Percentiles rank a stretch among this genome's conserved stretches.
phyloP scores from a whole-genome alignment of 2,797 vertebrate genomes.

The Falco cherrug region DNA sequence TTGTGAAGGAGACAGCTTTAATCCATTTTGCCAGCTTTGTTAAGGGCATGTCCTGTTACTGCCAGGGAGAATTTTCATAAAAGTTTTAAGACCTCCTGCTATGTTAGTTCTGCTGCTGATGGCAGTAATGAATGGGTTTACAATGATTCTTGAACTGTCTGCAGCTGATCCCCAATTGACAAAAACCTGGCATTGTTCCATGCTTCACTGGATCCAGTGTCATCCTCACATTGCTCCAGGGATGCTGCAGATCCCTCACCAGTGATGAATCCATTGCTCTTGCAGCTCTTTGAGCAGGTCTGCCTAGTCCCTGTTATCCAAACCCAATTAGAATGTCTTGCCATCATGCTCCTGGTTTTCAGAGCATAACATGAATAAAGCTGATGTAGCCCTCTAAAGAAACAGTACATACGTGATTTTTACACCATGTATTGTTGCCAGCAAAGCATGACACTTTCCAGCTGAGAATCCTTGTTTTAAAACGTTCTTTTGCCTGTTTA shows the following conservation, averaged over 20 bases:
- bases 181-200: not conserved
- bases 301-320: not conserved
- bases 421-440: not conserved
- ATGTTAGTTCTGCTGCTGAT: not conserved
- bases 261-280: not conserved
- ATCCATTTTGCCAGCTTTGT: not conserved
- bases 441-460: not conserved
- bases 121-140: not conserved
- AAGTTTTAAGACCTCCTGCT: not conserved
- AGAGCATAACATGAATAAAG: not conserved
- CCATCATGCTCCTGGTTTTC: not conserved
- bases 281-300: not conserved
- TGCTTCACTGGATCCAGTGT: not conserved
- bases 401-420: not conserved
- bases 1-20: not conserved
- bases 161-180: not conserved
- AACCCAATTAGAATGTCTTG: not conserved
- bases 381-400: not conserved
- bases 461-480: not conserved
- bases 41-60: not conserved
- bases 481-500: not conserved
- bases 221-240: not conserved
- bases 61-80: not conserved
- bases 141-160: not conserved
- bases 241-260: not conserved